Evolutionary conservation across 2,113 vertebrate genomes (phyloP).

Genomic region (Holacanthus passer): DNA sequence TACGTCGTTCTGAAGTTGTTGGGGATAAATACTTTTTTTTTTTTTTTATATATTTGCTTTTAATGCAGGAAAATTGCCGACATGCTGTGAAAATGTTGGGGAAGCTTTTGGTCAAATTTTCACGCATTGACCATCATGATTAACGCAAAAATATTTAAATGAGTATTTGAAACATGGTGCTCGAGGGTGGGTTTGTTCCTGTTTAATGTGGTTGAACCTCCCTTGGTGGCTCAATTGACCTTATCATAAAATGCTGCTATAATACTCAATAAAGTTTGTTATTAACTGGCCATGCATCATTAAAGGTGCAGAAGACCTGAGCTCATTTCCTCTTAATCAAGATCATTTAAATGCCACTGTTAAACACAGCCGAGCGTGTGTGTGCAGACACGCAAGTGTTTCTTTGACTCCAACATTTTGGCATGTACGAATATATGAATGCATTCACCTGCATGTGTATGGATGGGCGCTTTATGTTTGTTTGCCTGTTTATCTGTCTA

Average conservation of each 20-base stretch:
- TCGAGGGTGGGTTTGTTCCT: conserved; percentile 14
- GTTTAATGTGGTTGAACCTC: conserved; percentile 35
- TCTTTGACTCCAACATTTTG: background rate
- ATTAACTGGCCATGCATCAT: conserved; percentile 56
- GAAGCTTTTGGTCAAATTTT: background rate
- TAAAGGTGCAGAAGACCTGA: conserved; percentile 54
- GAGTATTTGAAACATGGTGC: background rate
- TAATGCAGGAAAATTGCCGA: background rate
- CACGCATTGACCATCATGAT: background rate
- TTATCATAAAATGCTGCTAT: conserved; percentile 50
- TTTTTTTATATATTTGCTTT: background rate
- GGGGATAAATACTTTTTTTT: background rate
- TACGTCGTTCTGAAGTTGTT: background rate
- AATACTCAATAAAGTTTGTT: conserved; percentile 34
- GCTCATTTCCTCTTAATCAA: conserved; percentile 43
- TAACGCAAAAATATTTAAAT: background rate
- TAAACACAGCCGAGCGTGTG: conserved; percentile 3
- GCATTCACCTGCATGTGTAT: background rate
- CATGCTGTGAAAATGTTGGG: background rate
- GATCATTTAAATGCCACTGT: conserved; percentile 52
- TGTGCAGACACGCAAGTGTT: no score
- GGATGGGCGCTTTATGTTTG: no score
- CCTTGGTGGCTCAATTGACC: conserved; percentile 29
- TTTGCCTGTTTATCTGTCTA: background rate
- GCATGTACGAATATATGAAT: background rate